A percentile compares a stretch with the other conserved stretches of the same genome.
Evolutionary conservation across 37 sponge, comb jelly and placozoan genomes (phyloP).

Genomic region (Spongilla lacustris): DNA sequence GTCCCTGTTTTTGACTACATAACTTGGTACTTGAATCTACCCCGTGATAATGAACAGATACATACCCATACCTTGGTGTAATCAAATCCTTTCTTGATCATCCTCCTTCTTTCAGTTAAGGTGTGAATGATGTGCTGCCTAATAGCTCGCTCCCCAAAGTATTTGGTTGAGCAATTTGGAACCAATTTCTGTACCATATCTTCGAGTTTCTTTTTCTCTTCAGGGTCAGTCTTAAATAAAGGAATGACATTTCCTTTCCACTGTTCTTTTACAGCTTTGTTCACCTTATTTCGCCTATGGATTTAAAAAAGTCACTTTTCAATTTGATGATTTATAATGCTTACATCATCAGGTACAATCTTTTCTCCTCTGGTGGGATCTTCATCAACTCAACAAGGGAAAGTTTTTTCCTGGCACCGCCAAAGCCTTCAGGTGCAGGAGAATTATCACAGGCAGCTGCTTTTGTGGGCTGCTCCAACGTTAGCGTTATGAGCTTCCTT

Average conservation of each 20-base stretch:
- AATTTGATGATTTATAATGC: neutral
- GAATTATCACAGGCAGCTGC: neutral
- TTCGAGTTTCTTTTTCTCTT: neutral
- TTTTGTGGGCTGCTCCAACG: neutral
- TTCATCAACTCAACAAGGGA: neutral
- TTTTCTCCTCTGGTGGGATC: conserved; percentile 9
- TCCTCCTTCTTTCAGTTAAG: conserved; percentile 16
- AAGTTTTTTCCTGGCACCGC: conserved; percentile 1
- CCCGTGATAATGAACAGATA: conserved; percentile 4
- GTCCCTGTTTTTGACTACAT: conserved; percentile 1
- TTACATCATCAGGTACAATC: conserved; percentile 28
- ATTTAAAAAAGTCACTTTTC: conserved; percentile 4
- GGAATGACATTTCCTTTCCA: conserved; percentile 16
- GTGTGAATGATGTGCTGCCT: neutral
- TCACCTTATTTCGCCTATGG: conserved; percentile 11
- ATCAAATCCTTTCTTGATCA: conserved; percentile 14
- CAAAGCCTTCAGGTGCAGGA: neutral
- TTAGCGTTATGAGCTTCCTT: conserved; percentile 4
- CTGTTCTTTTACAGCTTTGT: neutral
- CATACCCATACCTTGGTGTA: conserved; percentile 1
- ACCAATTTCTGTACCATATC: conserved; percentile 9
- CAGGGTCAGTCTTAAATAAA: neutral
- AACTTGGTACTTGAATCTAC: neutral
- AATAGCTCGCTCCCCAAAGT: conserved; percentile 17
- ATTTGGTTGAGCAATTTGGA: conserved; percentile 2